Base-by-base conservation (phyloP, 2,113 vertebrate species). In the Lycocorax pyrrhopterus region DNA sequence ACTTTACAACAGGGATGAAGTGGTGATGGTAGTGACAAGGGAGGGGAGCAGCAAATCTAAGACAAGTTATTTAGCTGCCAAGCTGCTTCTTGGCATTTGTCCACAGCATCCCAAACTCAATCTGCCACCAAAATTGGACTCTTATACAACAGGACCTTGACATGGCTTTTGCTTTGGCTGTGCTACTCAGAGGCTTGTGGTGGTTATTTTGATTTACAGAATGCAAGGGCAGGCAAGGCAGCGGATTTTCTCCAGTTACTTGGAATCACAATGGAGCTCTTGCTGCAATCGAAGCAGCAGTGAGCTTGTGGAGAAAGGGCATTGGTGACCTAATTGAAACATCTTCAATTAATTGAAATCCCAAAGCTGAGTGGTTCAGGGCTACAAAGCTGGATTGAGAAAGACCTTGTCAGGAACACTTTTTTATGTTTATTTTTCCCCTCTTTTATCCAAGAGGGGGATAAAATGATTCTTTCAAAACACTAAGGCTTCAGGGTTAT, bases 341-440 rank as follows among this genome's bases (percentile, higher is more conserved):
- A 37, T 16, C 32, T 92, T 68, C 41, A 53, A 10, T 23, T 77
- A 49, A 56, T 1, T 21, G 49, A 43, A 63, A 59, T 60, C 35
- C 52, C 25, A 60, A 27, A 90, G 30, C 12, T 10, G 25, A 77
- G 6, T 32, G 16, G 71, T 52, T 89, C 44, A 73, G 22, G 32
- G 29, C 16, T 43, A 43, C 39, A 39, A 37, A 53, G 35, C 23
- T 43, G 32, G 17, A 64, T 17, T 46, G 51, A 74, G n/a, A 84
- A 81, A 58, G 27, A 35, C 10, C 62, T 58, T 29, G 16, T 17
- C 59, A 69, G 53, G 14, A 55, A 56, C 9, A 7, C 1, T 4
- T 44, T 9, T 26, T 13, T 14, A 6, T 35, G 12, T 37, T 26
- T 9, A 1, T 20, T 43, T 56, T 29, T 1, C 4, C 4, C 6